Evolutionary conservation across 2,113 vertebrate species (phyloP).

Genomic region (Solea senegalensis): DNA sequence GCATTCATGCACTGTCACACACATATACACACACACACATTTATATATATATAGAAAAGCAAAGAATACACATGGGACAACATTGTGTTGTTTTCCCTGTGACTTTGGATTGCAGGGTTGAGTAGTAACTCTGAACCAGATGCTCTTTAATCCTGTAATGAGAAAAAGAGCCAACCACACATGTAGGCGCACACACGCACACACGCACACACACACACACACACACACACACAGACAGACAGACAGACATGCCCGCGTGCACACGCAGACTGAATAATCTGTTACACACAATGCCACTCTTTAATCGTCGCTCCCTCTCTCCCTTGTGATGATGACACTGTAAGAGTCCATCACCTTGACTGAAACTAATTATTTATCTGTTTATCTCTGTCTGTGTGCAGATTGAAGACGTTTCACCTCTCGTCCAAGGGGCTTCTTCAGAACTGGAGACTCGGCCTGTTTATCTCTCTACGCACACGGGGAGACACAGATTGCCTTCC

Average conservation of each 20-base stretch:
- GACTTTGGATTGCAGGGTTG: conserved; percentile 70
- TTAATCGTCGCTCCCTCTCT: conserved; percentile 69
- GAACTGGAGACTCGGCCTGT: too few relatives aligned
- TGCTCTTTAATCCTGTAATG: conserved; percentile 79
- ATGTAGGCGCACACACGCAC: conserved; percentile 37
- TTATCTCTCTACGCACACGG: conserved; percentile 48
- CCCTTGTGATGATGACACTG: conserved; percentile 61
- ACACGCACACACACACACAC: conserved; percentile 26
- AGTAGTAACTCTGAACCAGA: conserved; percentile 75
- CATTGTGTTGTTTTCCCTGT: conserved; percentile 69
- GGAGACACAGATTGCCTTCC: conserved; percentile 65
- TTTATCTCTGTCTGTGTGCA: conserved; percentile 20
- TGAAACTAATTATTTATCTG: conserved; percentile 73
- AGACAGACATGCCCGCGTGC: neutral
- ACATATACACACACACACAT: conserved; percentile 6
- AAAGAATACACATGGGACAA: conserved; percentile 46
- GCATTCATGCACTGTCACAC: conserved; percentile 25
- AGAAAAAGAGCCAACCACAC: conserved; percentile 75
- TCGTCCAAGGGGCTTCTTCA: too few relatives aligned
- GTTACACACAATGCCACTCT: conserved; percentile 64
- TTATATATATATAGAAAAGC: conserved; percentile 1
- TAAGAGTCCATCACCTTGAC: conserved; percentile 62
- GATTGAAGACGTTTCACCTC: too few relatives aligned
- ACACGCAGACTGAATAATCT: conserved; percentile 57
- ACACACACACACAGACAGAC: conserved; percentile 2